These are phyloP conservation scores for Tuta absoluta DNA, from an alignment of 2,888 invertebrate genomes.

Conservation along the genomic window DNA sequence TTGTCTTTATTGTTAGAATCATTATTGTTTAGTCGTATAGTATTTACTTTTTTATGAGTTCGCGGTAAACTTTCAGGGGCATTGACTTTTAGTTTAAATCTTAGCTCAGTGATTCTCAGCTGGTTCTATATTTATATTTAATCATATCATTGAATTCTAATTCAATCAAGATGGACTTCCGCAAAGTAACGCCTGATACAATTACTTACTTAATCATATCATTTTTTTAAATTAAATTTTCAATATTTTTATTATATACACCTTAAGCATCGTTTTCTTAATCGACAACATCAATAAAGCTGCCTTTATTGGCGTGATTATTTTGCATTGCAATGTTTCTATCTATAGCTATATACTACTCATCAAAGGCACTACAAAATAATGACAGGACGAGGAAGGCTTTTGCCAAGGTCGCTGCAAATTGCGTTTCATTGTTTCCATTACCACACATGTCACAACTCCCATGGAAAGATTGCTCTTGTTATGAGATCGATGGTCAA, in stretches of 20 bases:
- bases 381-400: constrained; percentile 20
- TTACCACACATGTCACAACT: constrained; percentile 28
- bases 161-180: too few relatives aligned
- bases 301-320: too few relatives aligned
- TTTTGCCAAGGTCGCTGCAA: constrained; percentile 15
- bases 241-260: too few relatives aligned
- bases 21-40: not conserved
- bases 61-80: constrained; percentile 17
- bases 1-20: constrained; percentile 12
- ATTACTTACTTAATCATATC: too few relatives aligned
- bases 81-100: not conserved
- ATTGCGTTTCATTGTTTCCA: constrained; percentile 3
- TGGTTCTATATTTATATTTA: too few relatives aligned
- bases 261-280: too few relatives aligned
- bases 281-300: not conserved
- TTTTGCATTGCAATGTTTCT: not conserved
- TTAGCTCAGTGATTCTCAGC: too few relatives aligned
- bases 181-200: too few relatives aligned
- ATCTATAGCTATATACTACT: not conserved
- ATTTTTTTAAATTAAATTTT: too few relatives aligned
- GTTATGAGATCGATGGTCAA: constrained; percentile 8
- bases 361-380: not conserved
- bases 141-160: too few relatives aligned
- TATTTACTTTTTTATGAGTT: constrained; percentile 7
- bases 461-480: constrained; percentile 27